A percentile compares a stretch with the other conserved stretches of the same genome.
phyloP scores from a whole-genome alignment of 2,888 invertebrate genomes.

The Biston betularia region DNA sequence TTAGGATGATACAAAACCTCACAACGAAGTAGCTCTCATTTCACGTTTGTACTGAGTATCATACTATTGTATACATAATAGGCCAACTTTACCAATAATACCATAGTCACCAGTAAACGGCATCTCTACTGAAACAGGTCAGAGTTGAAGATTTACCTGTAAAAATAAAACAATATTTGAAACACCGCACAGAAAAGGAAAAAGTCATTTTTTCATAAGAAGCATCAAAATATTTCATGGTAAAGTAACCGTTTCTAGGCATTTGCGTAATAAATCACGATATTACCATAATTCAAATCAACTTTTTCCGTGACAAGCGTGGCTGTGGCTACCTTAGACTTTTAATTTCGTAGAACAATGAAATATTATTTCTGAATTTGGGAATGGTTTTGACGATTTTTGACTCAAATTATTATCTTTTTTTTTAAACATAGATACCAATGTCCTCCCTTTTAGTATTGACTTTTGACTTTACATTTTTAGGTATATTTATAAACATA shows the following conservation, averaged over 20 bases:
- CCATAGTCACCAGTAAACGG: slow-evolving; percentile 32
- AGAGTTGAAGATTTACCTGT: slow-evolving; percentile 54
- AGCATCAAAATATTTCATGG: slow-evolving; percentile 36
- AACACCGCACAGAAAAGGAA: slow-evolving; percentile 24
- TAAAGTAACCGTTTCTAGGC: slow-evolving; percentile 48
- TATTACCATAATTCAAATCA: slow-evolving; percentile 63
- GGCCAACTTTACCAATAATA: neutral
- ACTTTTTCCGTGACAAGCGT: slow-evolving; percentile 45
- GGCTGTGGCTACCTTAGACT: slow-evolving; percentile 42
- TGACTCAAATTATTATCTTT: no score
- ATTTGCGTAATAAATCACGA: slow-evolving; percentile 56
- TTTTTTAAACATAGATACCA: no score
- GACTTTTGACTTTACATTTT: no score
- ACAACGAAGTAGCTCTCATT: neutral
- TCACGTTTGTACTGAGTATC: slow-evolving; percentile 45
- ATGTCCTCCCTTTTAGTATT: no score
- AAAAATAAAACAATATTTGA: slow-evolving; percentile 49
- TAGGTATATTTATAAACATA: no score
- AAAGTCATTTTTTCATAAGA: slow-evolving; percentile 30
- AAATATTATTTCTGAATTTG: slow-evolving; percentile 36
- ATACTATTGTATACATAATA: no score
- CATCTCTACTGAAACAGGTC: slow-evolving; percentile 17
- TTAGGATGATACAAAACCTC: neutral
- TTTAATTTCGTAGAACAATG: slow-evolving; percentile 42
- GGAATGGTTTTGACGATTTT: slow-evolving; percentile 11